Conservation (phyloP, 2,113 vertebrate genomes). For the Actenoides lindsayi region DNA sequence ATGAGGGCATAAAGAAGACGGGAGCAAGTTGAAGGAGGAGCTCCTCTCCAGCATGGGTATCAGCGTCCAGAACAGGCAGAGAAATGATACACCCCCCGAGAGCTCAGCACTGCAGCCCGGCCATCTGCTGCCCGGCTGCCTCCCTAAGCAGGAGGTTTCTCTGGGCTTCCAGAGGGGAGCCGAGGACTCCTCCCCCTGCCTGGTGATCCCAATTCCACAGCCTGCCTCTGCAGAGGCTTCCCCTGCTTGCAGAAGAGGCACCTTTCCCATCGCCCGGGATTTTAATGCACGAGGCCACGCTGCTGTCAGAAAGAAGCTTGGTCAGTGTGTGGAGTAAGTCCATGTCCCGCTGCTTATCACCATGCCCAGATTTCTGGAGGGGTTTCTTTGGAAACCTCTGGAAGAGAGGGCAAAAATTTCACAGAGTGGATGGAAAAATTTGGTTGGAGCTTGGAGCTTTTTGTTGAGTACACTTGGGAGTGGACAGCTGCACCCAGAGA, state of each 20-base stretch:
- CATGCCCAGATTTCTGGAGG: rapidly evolving
- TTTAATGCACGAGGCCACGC: background rate
- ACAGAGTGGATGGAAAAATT: background rate
- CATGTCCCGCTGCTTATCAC: background rate
- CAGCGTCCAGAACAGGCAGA: conserved; percentile 10
- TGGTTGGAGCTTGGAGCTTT: background rate
- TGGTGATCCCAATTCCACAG: rapidly evolving
- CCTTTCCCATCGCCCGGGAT: rapidly evolving
- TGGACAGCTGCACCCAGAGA: background rate
- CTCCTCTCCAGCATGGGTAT: conserved; percentile 15
- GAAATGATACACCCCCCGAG: conserved; percentile 34
- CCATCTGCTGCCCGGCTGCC: conserved; percentile 58
- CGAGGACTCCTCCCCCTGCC: background rate
- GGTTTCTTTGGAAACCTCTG: background rate
- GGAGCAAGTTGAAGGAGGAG: conserved; percentile 11
- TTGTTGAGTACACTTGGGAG: background rate
- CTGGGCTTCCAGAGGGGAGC: background rate
- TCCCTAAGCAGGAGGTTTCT: background rate
- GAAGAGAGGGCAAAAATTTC: background rate
- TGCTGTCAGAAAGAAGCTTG: background rate
- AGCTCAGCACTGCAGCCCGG: background rate
- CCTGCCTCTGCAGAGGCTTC: background rate
- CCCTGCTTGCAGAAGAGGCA: background rate
- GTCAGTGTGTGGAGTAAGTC: rapidly evolving
- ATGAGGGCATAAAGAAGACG: conserved; percentile 3